phyloP scores from a whole-genome alignment of 1,140 invertebrate genomes.

The Scaptomyza graminum region DNA sequence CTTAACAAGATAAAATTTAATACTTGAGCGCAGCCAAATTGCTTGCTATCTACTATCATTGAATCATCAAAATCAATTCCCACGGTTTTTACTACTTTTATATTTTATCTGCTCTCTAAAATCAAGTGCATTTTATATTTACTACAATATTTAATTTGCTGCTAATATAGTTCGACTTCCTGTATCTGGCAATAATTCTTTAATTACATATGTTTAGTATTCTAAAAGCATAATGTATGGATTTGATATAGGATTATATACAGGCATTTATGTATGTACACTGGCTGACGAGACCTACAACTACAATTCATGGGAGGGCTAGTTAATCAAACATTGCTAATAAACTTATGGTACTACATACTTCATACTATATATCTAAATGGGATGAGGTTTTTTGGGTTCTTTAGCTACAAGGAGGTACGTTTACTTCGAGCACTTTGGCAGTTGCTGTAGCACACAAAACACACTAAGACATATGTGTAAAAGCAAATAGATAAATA shows the following conservation, averaged over 20 bases:
- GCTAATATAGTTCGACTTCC: constrained; percentile 29
- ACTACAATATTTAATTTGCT: constrained; percentile 3
- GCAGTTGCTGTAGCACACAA: constrained; percentile 68
- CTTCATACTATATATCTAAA: constrained; percentile 36
- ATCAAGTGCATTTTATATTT: constrained; percentile 1
- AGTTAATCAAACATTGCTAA: constrained; percentile 45
- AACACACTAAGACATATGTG: constrained; percentile 29
- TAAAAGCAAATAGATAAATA: constrained; percentile 50
- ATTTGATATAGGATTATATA: constrained; percentile 27
- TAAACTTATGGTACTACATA: constrained; percentile 32
- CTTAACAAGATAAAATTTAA: constrained; percentile 27
- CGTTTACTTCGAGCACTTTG: constrained; percentile 57
- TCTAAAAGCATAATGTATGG: constrained; percentile 6
- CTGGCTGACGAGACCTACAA: constrained; percentile 53
- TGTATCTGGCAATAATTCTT: constrained; percentile 26
- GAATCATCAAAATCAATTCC: constrained; percentile 36
- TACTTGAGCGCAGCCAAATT: constrained; percentile 33
- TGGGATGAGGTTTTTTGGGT: constrained; percentile 32
- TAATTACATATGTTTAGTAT: constrained; percentile 15
- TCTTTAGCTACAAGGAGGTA: constrained; percentile 42
- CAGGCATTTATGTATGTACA: constrained; percentile 38
- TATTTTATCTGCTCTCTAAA: constrained; percentile 1
- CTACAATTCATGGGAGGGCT: constrained; percentile 29
- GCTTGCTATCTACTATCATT: constrained; percentile 1
- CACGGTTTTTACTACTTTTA: neutral